A percentile compares a stretch with the other conserved stretches of the same genome.
Evolutionary conservation across 2,888 invertebrate species (phyloP).

Genomic region (Drosophila macrospina): DNA sequence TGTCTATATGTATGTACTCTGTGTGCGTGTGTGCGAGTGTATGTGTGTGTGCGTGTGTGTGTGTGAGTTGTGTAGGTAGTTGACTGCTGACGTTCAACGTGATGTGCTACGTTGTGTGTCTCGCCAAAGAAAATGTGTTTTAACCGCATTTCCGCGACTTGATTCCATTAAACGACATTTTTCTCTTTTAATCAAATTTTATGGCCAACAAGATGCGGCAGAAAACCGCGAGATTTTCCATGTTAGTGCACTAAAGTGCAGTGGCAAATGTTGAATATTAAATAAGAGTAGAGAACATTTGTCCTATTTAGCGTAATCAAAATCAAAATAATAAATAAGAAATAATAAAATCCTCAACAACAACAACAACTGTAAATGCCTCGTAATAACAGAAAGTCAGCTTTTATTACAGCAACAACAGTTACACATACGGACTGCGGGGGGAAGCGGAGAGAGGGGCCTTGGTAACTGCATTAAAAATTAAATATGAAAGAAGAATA

Average conservation of each 20-base stretch:
- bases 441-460: not conserved
- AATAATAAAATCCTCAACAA: too few relatives aligned
- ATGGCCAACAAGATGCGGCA: conserved; percentile 6
- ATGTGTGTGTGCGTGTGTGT: conserved; percentile 28
- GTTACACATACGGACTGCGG: not conserved
- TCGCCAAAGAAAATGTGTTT: conserved; percentile 7
- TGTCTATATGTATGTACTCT: conserved; percentile 2
- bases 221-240: conserved; percentile 2
- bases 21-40: too few relatives aligned
- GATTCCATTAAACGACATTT: conserved; percentile 53
- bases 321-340: conserved; percentile 25
- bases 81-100: not conserved
- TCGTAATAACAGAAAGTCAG: conserved; percentile 43
- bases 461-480: conserved; percentile 61
- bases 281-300: not conserved
- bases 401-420: conserved; percentile 46
- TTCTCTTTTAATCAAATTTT: conserved; percentile 36
- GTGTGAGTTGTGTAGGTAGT: conserved; percentile 4
- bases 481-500: conserved; percentile 36
- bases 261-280: conserved; percentile 5
- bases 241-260: conserved; percentile 7
- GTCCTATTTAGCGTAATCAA: conserved; percentile 1
- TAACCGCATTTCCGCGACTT: conserved; percentile 44
- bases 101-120: conserved; percentile 3
- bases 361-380: conserved; percentile 42